phyloP scores from a whole-genome alignment of 2,888 invertebrate genomes.

The Phorcus lineatus region DNA sequence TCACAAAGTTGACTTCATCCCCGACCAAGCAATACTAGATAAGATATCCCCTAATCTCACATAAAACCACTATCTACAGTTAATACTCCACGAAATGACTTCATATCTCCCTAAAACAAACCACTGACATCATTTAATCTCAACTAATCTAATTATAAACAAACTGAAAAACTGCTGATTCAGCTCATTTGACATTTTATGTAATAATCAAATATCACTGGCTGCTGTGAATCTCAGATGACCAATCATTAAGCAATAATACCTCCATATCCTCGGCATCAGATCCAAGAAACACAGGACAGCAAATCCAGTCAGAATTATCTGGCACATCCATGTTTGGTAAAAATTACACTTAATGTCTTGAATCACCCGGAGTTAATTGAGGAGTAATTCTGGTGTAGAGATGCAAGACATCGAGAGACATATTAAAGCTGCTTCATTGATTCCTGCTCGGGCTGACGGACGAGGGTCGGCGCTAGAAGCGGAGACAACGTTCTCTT shows the following conservation, averaged over 20 bases:
- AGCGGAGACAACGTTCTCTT: neutral
- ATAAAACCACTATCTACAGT: no score
- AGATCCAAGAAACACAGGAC: neutral
- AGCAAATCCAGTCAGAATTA: slow-evolving; percentile 5
- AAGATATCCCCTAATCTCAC: no score
- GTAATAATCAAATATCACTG: neutral
- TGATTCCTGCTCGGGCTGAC: neutral
- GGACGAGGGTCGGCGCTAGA: neutral
- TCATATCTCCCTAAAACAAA: no score
- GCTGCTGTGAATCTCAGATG: neutral
- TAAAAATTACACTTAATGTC: neutral
- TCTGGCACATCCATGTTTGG: neutral
- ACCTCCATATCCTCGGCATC: neutral
- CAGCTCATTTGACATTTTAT: neutral
- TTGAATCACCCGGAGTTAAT: neutral
- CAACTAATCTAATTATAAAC: no score
- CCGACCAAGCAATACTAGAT: no score
- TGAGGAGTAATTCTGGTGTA: neutral
- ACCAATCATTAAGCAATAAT: neutral
- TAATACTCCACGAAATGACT: no score
- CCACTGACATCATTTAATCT: no score
- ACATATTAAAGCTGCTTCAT: neutral
- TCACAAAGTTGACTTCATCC: no score
- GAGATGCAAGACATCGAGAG: neutral
- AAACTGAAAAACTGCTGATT: neutral